Percentiles rank a stretch among this genome's conserved stretches.
These are phyloP conservation scores for Rousettus leschenaultii DNA, from an alignment of 2,113 vertebrate species.

Conservation along the genomic window DNA sequence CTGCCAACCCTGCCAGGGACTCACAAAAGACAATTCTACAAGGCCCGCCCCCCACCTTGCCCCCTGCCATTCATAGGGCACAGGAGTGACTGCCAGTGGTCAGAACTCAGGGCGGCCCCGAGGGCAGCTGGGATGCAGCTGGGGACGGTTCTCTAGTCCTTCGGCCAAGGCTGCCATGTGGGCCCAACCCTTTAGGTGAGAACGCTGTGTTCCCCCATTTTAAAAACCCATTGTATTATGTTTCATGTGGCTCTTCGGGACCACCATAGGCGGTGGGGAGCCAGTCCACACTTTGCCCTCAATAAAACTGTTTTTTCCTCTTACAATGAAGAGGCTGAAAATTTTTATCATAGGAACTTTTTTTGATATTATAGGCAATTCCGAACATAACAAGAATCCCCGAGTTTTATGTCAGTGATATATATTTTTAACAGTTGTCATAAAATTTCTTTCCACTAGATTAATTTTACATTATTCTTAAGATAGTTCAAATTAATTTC, in stretches of 20 bases:
- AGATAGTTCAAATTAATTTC: neutral
- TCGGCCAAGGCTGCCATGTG: neutral
- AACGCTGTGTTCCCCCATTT: neutral
- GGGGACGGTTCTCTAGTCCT: neutral
- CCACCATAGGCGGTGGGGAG: too few relatives aligned
- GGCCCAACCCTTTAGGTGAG: neutral
- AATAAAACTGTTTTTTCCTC: neutral
- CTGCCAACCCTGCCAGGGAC: neutral
- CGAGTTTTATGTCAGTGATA: neutral
- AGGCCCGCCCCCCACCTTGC: neutral
- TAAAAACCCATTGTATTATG: neutral
- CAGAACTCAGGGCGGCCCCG: neutral
- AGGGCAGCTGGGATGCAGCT: rapidly evolving
- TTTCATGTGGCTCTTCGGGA: rapidly evolving
- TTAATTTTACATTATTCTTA: neutral
- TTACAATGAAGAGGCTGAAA: neutral
- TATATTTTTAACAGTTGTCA: neutral
- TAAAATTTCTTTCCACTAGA: neutral
- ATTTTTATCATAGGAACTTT: neutral
- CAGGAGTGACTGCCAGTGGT: neutral
- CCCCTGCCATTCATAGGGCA: neutral
- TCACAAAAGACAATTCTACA: neutral
- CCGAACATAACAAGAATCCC: neutral
- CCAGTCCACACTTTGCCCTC: neutral
- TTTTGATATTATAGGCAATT: neutral